Base-by-base conservation (phyloP, 2,888 invertebrate genomes). In the Agriopis aurantiaria region DNA sequence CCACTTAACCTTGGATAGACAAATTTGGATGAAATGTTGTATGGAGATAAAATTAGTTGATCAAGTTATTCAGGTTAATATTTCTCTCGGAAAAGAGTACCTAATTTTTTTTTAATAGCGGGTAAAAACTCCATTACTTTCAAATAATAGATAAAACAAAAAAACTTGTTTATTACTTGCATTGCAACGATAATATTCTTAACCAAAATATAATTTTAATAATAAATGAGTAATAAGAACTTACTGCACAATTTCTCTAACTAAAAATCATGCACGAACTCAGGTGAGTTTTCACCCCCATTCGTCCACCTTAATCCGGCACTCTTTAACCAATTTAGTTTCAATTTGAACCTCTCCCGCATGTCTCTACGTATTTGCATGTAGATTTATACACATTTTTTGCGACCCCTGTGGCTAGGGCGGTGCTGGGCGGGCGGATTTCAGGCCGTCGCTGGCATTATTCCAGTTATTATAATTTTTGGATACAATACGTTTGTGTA, bases 241-340 rank as follows among this genome's bases (percentile, higher is more conserved):
- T n/a, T n/a, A 49, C 48, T n/a, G 1, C 7, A 49, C 7, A 33
- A 33, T 5, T 1, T 33, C 3, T 49, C 48, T n/a, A 49, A 14
- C 5, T 14, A 17, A 14, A 17, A 51, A 8, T 17, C 51, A 3
- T 17, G 10, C 11, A 33, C 33, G 52, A 11, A n/a, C 40, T 3
- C 10, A 49, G 33, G 33, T 33, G 33, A 33, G 33, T 33, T 48
- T 33, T 41, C 8, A 11, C 23, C 69, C 65, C 66, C 14, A 12
- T 43, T 59, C 33, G 11, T 49, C 51, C 62, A 48, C 73, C 76
- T 72, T 40, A 57, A 61, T 64, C 68, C 74, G 48, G 11, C 72
- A 43, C 77, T 62, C 64, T 69, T 48, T 69, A 71, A 73, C 80
- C 83, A 85, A 85, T 85, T 80, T 77, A 81, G 80, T 83, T 83